Percentiles rank a stretch among this genome's conserved stretches.
These are phyloP conservation scores for human (Homo sapiens) DNA, from an alignment of 2,113 vertebrate species.

Conservation along the genomic window GRCh38 chr15:69321001-69321500, in stretches of 20 bases:
- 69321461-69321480: not conserved
- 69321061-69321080: slow-evolving; percentile 23
- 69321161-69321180: not conserved
- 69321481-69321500: not conserved
- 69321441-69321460: not conserved
- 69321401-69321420: not conserved
- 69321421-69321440: not conserved
- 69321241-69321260: not conserved
- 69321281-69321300: not conserved
- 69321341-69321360: not conserved
- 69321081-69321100: not conserved
- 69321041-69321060: not conserved
- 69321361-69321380: not conserved
- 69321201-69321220: rapidly evolving
- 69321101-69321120: slow-evolving; percentile 26
- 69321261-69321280: not conserved
- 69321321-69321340: not conserved
- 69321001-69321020: not conserved
- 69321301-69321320: not conserved
- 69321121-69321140: not conserved
- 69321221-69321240: not conserved
- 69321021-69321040: slow-evolving; percentile 30
- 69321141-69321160: not conserved
- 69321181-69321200: not conserved
- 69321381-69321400: too few relatives aligned